These are phyloP conservation scores for Frankliniella fusca DNA, from an alignment of 2,888 invertebrate species.

Conservation along the genomic window DNA sequence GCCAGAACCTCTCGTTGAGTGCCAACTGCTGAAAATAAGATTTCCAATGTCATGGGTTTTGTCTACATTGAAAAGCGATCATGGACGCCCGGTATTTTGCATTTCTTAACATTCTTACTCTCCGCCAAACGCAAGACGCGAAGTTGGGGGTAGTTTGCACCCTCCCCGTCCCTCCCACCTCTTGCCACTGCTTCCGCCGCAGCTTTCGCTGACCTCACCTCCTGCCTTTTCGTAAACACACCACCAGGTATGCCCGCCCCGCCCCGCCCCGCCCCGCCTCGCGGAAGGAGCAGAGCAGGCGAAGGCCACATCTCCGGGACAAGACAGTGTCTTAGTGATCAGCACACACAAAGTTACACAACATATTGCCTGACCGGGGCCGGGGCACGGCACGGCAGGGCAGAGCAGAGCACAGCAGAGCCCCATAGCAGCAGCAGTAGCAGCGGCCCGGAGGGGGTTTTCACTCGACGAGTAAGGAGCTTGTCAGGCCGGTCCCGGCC, in stretches of 20 bases:
- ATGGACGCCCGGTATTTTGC: no score
- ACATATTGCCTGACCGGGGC: background rate
- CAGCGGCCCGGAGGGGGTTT: background rate
- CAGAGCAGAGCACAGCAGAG: background rate
- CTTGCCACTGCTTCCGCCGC: background rate
- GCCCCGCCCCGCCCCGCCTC: background rate
- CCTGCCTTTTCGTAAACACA: no score
- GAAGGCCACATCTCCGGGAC: no score
- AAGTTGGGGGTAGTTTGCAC: background rate
- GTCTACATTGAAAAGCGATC: no score
- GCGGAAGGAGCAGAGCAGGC: background rate
- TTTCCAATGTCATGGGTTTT: no score
- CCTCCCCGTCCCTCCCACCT: background rate
- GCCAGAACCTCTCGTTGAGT: no score
- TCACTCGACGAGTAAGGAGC: conserved; percentile 13
- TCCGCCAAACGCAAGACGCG: no score
- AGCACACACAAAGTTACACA: conserved; percentile 13
- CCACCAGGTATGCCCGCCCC: background rate
- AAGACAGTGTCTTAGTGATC: background rate
- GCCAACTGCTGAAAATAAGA: no score
- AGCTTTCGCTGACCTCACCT: background rate
- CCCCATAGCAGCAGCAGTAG: background rate
- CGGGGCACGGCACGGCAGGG: background rate
- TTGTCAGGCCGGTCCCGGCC: conserved; percentile 7
- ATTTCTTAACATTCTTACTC: no score